Evolutionary conservation across 2,888 invertebrate genomes (phyloP).

Genomic region (Sialis lutaria): DNA sequence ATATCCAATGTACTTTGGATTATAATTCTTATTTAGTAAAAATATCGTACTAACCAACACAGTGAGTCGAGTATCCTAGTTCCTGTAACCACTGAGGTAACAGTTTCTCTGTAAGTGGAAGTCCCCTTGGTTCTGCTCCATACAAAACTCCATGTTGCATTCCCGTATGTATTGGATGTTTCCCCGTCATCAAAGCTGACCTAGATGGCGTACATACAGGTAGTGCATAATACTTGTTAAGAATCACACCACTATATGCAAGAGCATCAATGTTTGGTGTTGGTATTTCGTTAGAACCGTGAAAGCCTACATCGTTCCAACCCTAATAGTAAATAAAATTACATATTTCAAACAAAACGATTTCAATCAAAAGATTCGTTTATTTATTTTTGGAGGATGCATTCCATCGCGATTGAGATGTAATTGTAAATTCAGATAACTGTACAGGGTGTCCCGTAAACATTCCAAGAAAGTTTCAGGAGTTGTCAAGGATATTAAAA

Average conservation of each 20-base stretch:
- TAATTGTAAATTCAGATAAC: too few relatives aligned
- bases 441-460: too few relatives aligned
- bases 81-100: constrained; percentile 59
- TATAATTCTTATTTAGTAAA: too few relatives aligned
- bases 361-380: too few relatives aligned
- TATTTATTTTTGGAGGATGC: too few relatives aligned
- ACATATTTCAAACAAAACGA: too few relatives aligned
- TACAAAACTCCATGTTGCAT: constrained; percentile 56
- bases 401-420: too few relatives aligned
- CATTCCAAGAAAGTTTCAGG: too few relatives aligned
- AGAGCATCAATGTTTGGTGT: constrained; percentile 75
- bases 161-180: constrained; percentile 68
- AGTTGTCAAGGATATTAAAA: too few relatives aligned
- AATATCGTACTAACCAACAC: neutral
- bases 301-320: constrained; percentile 76
- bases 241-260: constrained; percentile 55
- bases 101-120: constrained; percentile 57
- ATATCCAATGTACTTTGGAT: too few relatives aligned
- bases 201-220: constrained; percentile 75
- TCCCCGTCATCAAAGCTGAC: constrained; percentile 68
- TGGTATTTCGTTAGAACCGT: constrained; percentile 64
- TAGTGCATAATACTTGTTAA: constrained; percentile 66
- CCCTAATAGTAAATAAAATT: constrained; percentile 33
- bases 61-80: constrained; percentile 31
- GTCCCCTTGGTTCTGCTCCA: constrained; percentile 56